Conservation (phyloP, 1,140 invertebrate genomes). For the Brachionus calyciflorus region DNA sequence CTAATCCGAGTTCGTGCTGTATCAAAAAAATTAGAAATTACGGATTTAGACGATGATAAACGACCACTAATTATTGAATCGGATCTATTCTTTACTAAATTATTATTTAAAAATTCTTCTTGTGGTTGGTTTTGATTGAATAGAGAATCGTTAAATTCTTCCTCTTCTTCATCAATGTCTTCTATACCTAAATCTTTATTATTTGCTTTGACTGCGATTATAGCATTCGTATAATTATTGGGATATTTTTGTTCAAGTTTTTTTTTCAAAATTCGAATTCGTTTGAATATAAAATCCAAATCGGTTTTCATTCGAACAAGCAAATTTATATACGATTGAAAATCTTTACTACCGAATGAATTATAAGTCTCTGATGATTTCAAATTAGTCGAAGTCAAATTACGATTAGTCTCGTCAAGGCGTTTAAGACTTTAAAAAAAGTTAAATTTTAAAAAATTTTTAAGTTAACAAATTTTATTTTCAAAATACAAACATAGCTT, state of each 20-base stretch:
- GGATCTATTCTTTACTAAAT: neutral
- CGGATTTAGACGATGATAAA: neutral
- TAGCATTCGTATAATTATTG: neutral
- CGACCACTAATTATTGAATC: neutral
- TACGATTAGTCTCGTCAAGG: constrained; percentile 7
- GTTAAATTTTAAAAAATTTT: neutral
- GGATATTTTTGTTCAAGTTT: constrained; percentile 43
- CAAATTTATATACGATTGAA: constrained; percentile 36
- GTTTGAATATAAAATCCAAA: constrained; percentile 19
- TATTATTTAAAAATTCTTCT: neutral
- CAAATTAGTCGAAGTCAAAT: neutral
- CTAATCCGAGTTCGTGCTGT: constrained; percentile 13
- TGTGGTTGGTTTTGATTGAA: neutral
- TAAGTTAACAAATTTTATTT: too few relatives aligned
- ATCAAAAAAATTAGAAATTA: constrained; percentile 15
- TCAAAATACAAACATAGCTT: constrained; percentile 6
- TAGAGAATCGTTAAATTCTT: neutral
- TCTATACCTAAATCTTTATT: neutral
- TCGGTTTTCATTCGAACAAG: constrained; percentile 22
- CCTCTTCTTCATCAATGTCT: neutral
- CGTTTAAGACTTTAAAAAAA: constrained; percentile 4
- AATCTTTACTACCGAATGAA: constrained; percentile 9
- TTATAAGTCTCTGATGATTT: neutral
- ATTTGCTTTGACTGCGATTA: neutral
- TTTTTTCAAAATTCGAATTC: constrained; percentile 17